Base-by-base conservation (phyloP, 1,140 invertebrate species). In the Drosophila lowei region DNA sequence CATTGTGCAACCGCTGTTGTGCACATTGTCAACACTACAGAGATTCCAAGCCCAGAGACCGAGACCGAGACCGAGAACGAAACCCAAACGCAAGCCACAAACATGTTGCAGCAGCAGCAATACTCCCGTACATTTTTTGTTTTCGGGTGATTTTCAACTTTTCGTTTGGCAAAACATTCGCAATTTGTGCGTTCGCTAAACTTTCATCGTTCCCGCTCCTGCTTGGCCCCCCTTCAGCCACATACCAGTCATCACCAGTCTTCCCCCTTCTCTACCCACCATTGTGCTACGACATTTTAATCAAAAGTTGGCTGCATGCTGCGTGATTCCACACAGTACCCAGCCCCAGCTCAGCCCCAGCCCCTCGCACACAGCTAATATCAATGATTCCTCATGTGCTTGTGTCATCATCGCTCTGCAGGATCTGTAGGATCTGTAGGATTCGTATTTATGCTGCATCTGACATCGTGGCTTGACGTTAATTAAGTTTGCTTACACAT, bases 291-390 rank as follows among this genome's bases (percentile, higher is more conserved):
- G 77, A 85, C 77, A 86, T 78, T 88, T 88, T 88, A 79, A 88
- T 83, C 83, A 88, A 88, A 79, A 85, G 77, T 84, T 84, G 62
- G 54, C 52, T 63, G 56, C 59, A 64, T 72, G 72, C 56, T 71
- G 72, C 48, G 34, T 52, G 59, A 72, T 73, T 72, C 68, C 70
- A 50, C 23, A 16, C 2, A n/a, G 21, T 15, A 44, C 6, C 23
- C 11, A 7, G 21, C n/a, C 16, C 7, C 8, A 38, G 30, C 16
- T 3, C 8, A 38, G 30, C 9, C 43, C 1, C 7, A 1, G 18
- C 0, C 4, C 25, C 16, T 44, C 16, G 48, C 61, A 65, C 46
- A 55, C 50, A 46, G 61, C 68, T 65, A 52, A 83, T 70, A 64
- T 73, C 72, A 84, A 73, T 80, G 64, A 80, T 73, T 73, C 63